Percentiles rank a stretch among this genome's conserved stretches.
Conservation (phyloP, 2,888 invertebrate genomes). For the Dasypolia templi region DNA sequence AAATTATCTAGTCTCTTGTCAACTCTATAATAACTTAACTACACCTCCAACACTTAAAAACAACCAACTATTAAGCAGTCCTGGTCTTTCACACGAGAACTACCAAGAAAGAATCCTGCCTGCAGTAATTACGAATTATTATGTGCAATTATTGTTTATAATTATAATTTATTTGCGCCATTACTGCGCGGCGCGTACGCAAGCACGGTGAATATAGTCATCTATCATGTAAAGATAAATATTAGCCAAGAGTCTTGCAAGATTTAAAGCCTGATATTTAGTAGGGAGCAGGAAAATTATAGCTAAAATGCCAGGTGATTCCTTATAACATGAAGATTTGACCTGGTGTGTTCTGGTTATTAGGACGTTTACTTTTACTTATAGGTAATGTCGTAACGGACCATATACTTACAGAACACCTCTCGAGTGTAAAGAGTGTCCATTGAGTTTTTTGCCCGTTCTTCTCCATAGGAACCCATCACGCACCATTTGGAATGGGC, state of each 20-base stretch:
- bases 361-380: not conserved
- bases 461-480: not conserved
- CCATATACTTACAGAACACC: not conserved
- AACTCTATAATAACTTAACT: constrained; percentile 19
- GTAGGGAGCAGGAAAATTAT: constrained; percentile 53
- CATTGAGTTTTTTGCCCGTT: not conserved
- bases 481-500: not conserved
- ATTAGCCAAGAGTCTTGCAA: constrained; percentile 51
- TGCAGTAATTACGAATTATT: constrained; percentile 62
- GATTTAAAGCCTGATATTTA: constrained; percentile 59
- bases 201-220: constrained; percentile 55
- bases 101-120: constrained; percentile 48
- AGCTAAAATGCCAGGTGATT: constrained; percentile 48
- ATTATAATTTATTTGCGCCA: constrained; percentile 63
- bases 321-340: constrained; percentile 20
- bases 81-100: constrained; percentile 43
- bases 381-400: not conserved
- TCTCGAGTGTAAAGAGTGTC: not conserved
- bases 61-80: not conserved
- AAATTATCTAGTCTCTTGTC: constrained; percentile 11
- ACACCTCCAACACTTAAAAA: constrained; percentile 12
- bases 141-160: constrained; percentile 66
- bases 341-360: constrained; percentile 11
- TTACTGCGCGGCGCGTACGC: constrained; percentile 45
- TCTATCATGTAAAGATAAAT: constrained; percentile 64